Conservation (phyloP, 1,140 invertebrate species). For the Helicoverpa armigera region DNA sequence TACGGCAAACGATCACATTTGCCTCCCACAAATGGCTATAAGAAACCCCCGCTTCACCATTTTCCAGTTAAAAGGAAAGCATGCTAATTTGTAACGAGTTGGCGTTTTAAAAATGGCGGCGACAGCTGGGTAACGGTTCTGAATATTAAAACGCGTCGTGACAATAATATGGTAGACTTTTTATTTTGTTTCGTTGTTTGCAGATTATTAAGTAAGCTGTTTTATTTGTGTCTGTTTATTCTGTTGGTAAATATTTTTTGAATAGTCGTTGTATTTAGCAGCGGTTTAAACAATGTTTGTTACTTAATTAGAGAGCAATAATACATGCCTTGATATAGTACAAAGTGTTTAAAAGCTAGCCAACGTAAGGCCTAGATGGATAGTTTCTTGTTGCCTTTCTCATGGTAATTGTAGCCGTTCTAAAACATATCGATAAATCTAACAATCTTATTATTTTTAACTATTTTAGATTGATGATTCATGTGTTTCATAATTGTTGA, state of each 20-base stretch:
- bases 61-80: not conserved
- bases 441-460: too few relatives aligned
- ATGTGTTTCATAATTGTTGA: too few relatives aligned
- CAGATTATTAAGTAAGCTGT: slow-evolving; percentile 8
- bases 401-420: too few relatives aligned
- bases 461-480: too few relatives aligned
- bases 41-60: slow-evolving; percentile 4
- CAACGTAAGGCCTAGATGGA: too few relatives aligned
- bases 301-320: too few relatives aligned
- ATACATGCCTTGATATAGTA: too few relatives aligned
- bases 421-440: too few relatives aligned
- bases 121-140: slow-evolving; percentile 13
- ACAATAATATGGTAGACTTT: slow-evolving; percentile 8
- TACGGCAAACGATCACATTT: slow-evolving; percentile 22
- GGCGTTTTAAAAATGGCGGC: slow-evolving; percentile 26
- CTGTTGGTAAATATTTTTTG: not conserved
- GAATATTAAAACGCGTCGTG: slow-evolving; percentile 16
- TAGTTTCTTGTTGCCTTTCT: too few relatives aligned
- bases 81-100: slow-evolving; percentile 36
- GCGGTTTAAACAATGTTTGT: too few relatives aligned
- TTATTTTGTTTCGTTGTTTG: slow-evolving; percentile 10
- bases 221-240: not conserved
- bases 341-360: too few relatives aligned
- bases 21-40: slow-evolving; percentile 29
- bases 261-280: too few relatives aligned